These are phyloP conservation scores for Apoda limacodes DNA, from an alignment of 2,888 invertebrate species.

Conservation along the genomic window DNA sequence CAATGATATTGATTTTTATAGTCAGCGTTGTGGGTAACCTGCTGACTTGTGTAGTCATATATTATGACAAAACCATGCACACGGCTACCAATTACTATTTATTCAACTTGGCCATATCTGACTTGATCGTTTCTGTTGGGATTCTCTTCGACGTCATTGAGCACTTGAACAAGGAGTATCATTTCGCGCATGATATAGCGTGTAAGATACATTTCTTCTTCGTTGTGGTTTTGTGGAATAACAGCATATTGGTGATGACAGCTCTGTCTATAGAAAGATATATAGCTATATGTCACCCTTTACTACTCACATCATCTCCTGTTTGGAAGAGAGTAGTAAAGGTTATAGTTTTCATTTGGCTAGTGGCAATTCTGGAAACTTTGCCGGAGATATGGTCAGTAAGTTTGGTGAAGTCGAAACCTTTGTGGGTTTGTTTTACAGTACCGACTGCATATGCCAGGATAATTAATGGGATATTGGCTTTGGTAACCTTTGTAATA, in stretches of 20 bases:
- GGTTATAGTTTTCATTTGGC: slow-evolving; percentile 33
- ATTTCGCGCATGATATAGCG: slow-evolving; percentile 24
- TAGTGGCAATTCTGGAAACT: slow-evolving; percentile 32
- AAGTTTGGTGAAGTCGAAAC: slow-evolving; percentile 26
- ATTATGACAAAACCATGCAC: slow-evolving; percentile 46
- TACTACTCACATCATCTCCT: slow-evolving; percentile 28
- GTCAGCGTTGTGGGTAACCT: slow-evolving; percentile 40
- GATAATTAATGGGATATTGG: slow-evolving; percentile 32
- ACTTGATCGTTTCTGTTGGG: slow-evolving; percentile 39
- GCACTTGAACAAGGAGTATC: slow-evolving; percentile 20
- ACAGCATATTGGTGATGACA: slow-evolving; percentile 39
- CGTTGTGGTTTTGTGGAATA: slow-evolving; percentile 35
- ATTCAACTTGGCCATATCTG: slow-evolving; percentile 48
- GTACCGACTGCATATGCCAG: slow-evolving; percentile 31
- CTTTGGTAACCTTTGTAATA: slow-evolving; percentile 33
- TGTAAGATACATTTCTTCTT: slow-evolving; percentile 38
- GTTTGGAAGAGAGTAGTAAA: slow-evolving; percentile 35
- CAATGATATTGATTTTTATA: slow-evolving; percentile 27
- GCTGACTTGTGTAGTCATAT: slow-evolving; percentile 50
- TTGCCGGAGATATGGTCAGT: slow-evolving; percentile 36
- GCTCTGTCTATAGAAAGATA: slow-evolving; percentile 41
- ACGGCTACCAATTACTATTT: slow-evolving; percentile 52
- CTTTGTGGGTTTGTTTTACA: slow-evolving; percentile 29
- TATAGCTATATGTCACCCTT: slow-evolving; percentile 37
- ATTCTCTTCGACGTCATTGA: slow-evolving; percentile 34